phyloP scores from a whole-genome alignment of 1,140 invertebrate species.

The Trachymyrmex cornetzi region DNA sequence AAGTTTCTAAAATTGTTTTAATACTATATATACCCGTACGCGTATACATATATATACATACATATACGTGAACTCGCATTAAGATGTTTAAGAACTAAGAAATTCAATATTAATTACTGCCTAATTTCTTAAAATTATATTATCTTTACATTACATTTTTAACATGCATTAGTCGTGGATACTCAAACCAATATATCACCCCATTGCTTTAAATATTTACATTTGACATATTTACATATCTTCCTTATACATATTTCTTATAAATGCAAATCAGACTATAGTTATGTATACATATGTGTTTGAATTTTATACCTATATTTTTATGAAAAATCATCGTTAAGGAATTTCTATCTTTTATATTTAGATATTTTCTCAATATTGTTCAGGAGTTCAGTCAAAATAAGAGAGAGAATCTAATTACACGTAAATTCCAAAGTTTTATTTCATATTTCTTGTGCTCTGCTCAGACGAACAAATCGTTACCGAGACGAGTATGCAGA shows the following conservation, averaged over 20 bases:
- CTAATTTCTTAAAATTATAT: not conserved
- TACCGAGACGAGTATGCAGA: slow-evolving; percentile 48
- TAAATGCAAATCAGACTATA: not conserved
- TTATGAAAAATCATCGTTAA: not conserved
- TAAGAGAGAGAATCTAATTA: slow-evolving; percentile 23
- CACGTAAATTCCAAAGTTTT: not conserved
- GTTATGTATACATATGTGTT: not conserved
- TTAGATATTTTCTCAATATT: slow-evolving; percentile 6
- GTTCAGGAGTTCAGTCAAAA: not conserved
- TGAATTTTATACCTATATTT: not conserved
- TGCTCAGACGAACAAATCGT: slow-evolving; percentile 38
- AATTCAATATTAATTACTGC: not conserved
- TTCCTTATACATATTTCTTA: not conserved
- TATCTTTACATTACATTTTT: not conserved
- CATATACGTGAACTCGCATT: too few relatives aligned
- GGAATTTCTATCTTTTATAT: not conserved
- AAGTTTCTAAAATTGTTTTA: not conserved
- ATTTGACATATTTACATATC: not conserved
- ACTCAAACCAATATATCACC: not conserved
- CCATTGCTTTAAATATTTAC: not conserved
- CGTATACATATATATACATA: not conserved
- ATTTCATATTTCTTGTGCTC: slow-evolving; percentile 28
- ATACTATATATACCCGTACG: not conserved
- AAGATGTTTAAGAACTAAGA: not conserved
- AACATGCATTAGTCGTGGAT: not conserved